Evolutionary conservation across 2,888 invertebrate species (phyloP).

Genomic region (Suillia variegata): DNA sequence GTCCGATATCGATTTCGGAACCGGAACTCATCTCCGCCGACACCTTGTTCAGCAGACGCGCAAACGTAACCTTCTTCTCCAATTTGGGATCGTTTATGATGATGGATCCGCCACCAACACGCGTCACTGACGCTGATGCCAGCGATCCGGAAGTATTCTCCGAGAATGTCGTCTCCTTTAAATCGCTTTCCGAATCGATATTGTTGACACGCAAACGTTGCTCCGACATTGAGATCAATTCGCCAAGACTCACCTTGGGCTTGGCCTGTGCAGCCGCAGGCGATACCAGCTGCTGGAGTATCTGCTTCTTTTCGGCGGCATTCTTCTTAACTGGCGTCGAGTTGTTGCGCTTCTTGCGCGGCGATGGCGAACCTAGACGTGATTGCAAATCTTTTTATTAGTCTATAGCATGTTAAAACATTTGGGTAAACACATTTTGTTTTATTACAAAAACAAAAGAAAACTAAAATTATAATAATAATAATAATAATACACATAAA

Average conservation of each 20-base stretch:
- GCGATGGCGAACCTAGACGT: constrained; percentile 74
- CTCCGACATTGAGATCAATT: constrained; percentile 76
- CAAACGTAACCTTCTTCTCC: constrained; percentile 81
- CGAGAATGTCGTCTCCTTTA: constrained; percentile 69
- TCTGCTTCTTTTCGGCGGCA: constrained; percentile 78
- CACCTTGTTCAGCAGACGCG: constrained; percentile 74
- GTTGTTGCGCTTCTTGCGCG: constrained; percentile 79
- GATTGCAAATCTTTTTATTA: too few species aligned
- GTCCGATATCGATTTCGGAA: constrained; percentile 68
- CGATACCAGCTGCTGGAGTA: constrained; percentile 76
- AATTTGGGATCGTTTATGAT: constrained; percentile 70
- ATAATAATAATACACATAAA: not conserved
- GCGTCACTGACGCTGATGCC: constrained; percentile 50
- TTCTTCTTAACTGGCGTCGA: constrained; percentile 79
- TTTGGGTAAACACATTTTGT: too few species aligned
- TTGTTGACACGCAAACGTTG: constrained; percentile 64
- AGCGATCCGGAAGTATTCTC: constrained; percentile 63
- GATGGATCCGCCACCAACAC: constrained; percentile 61
- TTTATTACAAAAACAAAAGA: not conserved
- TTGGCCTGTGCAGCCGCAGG: constrained; percentile 68
- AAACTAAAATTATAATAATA: too few species aligned
- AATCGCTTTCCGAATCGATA: constrained; percentile 62
- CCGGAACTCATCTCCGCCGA: constrained; percentile 80
- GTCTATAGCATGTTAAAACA: too few species aligned
- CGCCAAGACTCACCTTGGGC: constrained; percentile 68